Percentiles rank a stretch among this genome's conserved stretches.
These are phyloP conservation scores for Myxocyprinus asiaticus DNA, from an alignment of 2,113 vertebrate species.

Conservation along the genomic window DNA sequence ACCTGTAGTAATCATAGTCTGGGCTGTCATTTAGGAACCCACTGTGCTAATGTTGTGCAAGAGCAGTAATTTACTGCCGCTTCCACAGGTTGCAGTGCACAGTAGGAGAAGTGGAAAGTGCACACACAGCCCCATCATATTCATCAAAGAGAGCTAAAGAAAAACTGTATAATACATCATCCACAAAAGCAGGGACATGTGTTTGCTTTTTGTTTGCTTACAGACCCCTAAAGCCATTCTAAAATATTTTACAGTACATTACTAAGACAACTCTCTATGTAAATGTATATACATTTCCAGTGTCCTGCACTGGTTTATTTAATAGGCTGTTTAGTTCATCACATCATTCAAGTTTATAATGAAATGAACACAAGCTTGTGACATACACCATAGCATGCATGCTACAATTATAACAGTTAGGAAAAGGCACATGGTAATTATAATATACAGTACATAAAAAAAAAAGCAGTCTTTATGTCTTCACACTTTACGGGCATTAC, in stretches of 20 bases:
- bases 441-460: no score
- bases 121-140: neutral
- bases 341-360: neutral
- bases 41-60: conserved; percentile 38
- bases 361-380: neutral
- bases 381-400: no score
- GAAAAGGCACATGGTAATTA: no score
- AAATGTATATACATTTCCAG: conserved; percentile 6
- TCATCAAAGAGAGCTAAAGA: conserved; percentile 10
- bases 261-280: neutral
- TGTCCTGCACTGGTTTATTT: no score
- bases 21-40: conserved; percentile 23
- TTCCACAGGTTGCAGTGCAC: conserved; percentile 21
- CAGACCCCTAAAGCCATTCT: neutral
- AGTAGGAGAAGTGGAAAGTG: conserved; percentile 17
- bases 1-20: conserved; percentile 33
- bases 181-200: neutral
- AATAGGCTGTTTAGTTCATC: neutral
- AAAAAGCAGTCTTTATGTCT: no score
- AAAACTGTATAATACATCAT: conserved; percentile 12
- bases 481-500: no score
- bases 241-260: conserved; percentile 20
- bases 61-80: conserved; percentile 15
- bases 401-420: no score
- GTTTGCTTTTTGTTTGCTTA: conserved; percentile 12